Conservation (phyloP, 2,113 vertebrate genomes). For the Emydura subglobosa region DNA sequence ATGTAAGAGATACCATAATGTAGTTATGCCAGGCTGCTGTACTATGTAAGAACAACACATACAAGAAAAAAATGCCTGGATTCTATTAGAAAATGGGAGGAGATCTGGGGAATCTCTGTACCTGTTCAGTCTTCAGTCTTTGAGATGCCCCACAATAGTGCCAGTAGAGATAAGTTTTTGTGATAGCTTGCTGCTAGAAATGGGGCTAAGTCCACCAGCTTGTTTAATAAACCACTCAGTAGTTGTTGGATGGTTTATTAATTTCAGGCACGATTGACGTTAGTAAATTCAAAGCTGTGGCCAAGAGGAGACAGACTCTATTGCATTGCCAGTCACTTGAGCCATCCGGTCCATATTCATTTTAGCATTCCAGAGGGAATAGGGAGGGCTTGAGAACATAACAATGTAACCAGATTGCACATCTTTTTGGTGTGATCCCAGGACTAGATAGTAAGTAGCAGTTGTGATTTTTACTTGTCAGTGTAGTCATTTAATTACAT, state of each 20-base stretch:
- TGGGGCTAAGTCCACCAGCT: slow-evolving; percentile 5
- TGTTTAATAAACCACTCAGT: background rate
- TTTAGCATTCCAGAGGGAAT: background rate
- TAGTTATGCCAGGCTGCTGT: background rate
- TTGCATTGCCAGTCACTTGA: background rate
- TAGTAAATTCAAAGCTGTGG: background rate
- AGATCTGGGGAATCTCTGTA: background rate
- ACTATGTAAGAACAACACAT: slow-evolving; percentile 35
- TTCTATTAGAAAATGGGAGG: background rate
- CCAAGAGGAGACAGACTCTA: background rate
- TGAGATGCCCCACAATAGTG: background rate
- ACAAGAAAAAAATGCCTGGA: background rate
- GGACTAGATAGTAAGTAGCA: background rate
- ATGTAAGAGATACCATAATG: background rate
- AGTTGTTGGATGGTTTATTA: background rate
- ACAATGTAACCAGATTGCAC: accelerated
- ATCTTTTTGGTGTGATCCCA: background rate
- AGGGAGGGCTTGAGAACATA: background rate
- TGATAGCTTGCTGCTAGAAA: background rate
- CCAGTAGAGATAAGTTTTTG: background rate
- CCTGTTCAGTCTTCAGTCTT: background rate
- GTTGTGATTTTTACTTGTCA: background rate
- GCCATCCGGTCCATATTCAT: background rate
- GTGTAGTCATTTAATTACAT: background rate
- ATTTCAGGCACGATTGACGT: background rate